Percentiles rank a stretch among this genome's conserved stretches.
phyloP scores from a whole-genome alignment of 2,888 invertebrate genomes.

The Julus scanicus region DNA sequence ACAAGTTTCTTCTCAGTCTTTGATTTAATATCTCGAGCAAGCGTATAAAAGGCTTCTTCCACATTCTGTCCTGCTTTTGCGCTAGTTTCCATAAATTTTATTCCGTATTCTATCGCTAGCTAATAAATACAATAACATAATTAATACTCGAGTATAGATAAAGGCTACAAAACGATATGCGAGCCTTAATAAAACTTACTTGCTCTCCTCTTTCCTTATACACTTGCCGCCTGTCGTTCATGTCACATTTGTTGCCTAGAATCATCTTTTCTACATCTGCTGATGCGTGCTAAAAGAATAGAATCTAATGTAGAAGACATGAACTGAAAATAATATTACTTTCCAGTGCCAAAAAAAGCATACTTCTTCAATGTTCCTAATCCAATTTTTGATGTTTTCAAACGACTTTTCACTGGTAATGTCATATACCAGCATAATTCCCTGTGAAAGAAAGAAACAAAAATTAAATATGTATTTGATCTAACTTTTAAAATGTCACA shows the following conservation, averaged over 20 bases:
- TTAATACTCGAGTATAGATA: background rate
- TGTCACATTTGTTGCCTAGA: conserved; percentile 98
- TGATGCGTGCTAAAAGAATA: conserved; percentile 80
- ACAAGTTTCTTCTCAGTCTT: conserved; percentile 99
- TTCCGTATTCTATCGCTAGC: conserved; percentile 96
- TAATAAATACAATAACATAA: conserved; percentile 67
- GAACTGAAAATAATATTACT: conserved; percentile 35
- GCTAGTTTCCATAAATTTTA: conserved; percentile 99
- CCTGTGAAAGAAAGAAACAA: conserved; percentile 67
- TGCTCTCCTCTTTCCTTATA: conserved; percentile 94
- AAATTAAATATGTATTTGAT: background rate
- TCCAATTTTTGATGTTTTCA: conserved; percentile 99
- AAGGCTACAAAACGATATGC: background rate
- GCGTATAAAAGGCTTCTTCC: conserved; percentile 96
- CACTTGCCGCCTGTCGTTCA: conserved; percentile 94
- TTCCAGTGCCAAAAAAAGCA: background rate
- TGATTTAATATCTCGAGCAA: conserved; percentile 96
- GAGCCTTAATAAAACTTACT: conserved; percentile 61
- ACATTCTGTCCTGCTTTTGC: conserved; percentile 98
- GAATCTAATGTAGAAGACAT: conserved; percentile 48
- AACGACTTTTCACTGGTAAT: conserved; percentile 99
- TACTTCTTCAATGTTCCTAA: conserved; percentile 94
- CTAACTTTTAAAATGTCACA: background rate
- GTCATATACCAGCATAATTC: conserved; percentile 99
- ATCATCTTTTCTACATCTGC: conserved; percentile 99